These are phyloP conservation scores for Meandrusa payeni DNA, from an alignment of 2,888 invertebrate species.

Conservation along the genomic window DNA sequence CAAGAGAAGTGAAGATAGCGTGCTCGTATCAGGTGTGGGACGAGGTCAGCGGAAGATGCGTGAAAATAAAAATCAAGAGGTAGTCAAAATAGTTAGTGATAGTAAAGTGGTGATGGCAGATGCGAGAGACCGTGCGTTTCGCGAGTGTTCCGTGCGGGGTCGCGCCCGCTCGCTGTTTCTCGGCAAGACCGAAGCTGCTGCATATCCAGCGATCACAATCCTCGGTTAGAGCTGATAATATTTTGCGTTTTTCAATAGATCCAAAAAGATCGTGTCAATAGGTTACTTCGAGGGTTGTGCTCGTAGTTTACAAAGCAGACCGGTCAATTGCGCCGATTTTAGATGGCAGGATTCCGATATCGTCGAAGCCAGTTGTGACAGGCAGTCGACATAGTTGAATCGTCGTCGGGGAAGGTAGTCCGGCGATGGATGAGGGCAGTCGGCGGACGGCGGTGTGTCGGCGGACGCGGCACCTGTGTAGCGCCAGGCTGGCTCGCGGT, in stretches of 20 bases:
- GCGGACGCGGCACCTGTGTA: constrained; percentile 77
- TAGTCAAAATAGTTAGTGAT: constrained; percentile 71
- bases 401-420: no score
- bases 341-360: not conserved
- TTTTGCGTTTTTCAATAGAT: no score
- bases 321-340: constrained; percentile 1
- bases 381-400: not conserved
- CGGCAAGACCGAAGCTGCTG: constrained; percentile 17
- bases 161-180: constrained; percentile 37
- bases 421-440: constrained; percentile 25
- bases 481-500: constrained; percentile 79
- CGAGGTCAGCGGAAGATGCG: constrained; percentile 67
- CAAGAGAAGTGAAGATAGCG: constrained; percentile 51
- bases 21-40: constrained; percentile 66
- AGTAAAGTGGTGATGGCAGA: constrained; percentile 75
- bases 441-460: constrained; percentile 28
- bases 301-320: not conserved
- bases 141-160: constrained; percentile 80
- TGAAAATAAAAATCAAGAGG: constrained; percentile 68
- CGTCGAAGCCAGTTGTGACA: constrained; percentile 1
- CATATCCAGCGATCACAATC: constrained; percentile 31
- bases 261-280: no score
- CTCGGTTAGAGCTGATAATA: no score
- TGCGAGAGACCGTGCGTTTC: constrained; percentile 66
- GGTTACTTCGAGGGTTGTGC: no score